Percentiles rank a stretch among this genome's conserved stretches.
These are phyloP conservation scores for Scophthalmus maximus DNA, from an alignment of 2,113 vertebrate genomes.

Conservation along the genomic window DNA sequence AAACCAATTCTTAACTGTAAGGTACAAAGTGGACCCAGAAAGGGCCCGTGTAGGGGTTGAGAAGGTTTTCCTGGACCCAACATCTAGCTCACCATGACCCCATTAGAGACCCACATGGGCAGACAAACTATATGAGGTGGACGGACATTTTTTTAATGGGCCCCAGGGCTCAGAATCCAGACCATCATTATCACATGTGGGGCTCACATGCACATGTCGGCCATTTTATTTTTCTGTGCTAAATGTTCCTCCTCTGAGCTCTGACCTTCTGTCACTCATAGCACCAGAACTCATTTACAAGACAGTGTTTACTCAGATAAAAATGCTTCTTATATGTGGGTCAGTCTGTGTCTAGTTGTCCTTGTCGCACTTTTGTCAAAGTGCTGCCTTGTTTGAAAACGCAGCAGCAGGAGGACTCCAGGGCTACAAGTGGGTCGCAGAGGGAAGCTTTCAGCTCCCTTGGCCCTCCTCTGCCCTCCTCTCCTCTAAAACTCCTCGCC, in stretches of 20 bases:
- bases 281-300: conserved; percentile 37
- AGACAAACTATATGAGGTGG: conserved; percentile 15
- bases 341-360: conserved; percentile 63
- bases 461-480: conserved; percentile 19
- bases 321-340: conserved; percentile 68
- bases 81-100: conserved; percentile 10
- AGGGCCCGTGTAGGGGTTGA: not conserved
- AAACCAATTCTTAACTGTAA: not conserved
- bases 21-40: not conserved
- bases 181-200: conserved; percentile 18
- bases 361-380: conserved; percentile 58
- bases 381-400: conserved; percentile 63
- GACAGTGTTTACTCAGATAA: conserved; percentile 37
- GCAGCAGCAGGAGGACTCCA: conserved; percentile 51
- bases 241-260: conserved; percentile 24
- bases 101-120: not conserved
- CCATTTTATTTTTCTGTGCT: conserved; percentile 32
- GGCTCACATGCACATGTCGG: conserved; percentile 1
- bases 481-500: conserved; percentile 19
- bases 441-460: conserved; percentile 66
- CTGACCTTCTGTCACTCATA: conserved; percentile 39
- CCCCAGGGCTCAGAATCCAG: conserved; percentile 12
- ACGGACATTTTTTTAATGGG: conserved; percentile 34
- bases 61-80: conserved; percentile 4
- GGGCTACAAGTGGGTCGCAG: conserved; percentile 47